These are phyloP conservation scores for Leptodactylus fuscus DNA, from an alignment of 2,113 vertebrate genomes.

Conservation along the genomic window DNA sequence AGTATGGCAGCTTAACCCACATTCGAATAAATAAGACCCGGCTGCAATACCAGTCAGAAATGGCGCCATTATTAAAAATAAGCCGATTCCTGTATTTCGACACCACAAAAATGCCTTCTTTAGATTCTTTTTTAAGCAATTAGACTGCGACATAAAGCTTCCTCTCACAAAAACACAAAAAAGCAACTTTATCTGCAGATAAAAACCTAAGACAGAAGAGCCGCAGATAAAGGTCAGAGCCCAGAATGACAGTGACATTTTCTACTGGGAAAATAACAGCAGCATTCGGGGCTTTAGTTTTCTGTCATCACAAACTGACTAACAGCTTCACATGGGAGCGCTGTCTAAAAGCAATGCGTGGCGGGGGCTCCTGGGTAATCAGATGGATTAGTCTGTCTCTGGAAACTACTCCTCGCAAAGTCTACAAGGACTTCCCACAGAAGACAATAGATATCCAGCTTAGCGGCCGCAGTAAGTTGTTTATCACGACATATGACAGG, in stretches of 20 bases:
- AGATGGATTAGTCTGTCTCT: slow-evolving; percentile 21
- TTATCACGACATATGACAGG: background rate
- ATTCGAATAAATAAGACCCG: too few species aligned
- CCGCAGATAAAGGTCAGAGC: slow-evolving; percentile 18
- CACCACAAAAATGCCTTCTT: too few species aligned
- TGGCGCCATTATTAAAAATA: too few species aligned
- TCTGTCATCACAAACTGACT: slow-evolving; percentile 3
- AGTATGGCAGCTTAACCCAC: too few species aligned
- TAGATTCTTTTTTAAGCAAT: too few species aligned
- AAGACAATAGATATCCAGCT: slow-evolving; percentile 16
- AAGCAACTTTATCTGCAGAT: background rate
- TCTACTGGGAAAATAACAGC: background rate
- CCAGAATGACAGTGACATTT: background rate
- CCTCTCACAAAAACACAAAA: background rate
- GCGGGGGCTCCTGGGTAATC: slow-evolving; percentile 3
- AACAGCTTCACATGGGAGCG: slow-evolving; percentile 35
- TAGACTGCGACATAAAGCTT: too few species aligned
- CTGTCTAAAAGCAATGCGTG: slow-evolving; percentile 13
- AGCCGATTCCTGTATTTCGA: too few species aligned
- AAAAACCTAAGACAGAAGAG: background rate
- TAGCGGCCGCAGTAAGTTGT: background rate
- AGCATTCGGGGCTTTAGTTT: background rate
- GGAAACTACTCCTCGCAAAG: background rate
- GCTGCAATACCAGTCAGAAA: too few species aligned
- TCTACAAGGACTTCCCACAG: background rate